phyloP scores from a whole-genome alignment of 1,140 invertebrate species.

The Trichonephila inaurata region DNA sequence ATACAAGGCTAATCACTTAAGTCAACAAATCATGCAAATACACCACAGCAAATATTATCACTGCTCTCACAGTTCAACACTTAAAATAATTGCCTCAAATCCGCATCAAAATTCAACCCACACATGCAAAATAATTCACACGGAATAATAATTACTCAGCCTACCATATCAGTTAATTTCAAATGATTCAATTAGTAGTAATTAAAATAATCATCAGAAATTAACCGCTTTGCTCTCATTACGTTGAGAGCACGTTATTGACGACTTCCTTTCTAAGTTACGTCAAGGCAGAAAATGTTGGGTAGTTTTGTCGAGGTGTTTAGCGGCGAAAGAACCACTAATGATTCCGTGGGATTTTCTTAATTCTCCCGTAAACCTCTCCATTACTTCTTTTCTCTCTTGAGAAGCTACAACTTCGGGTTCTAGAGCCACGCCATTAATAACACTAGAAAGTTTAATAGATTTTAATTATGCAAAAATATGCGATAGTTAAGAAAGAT shows the following conservation, averaged over 20 bases:
- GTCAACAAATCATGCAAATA: not conserved
- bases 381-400: not conserved
- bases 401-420: not conserved
- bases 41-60: not conserved
- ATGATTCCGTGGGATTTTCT: not conserved
- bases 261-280: not conserved
- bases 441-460: not conserved
- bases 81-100: not conserved
- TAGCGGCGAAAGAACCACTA: not conserved
- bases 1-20: not conserved
- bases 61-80: not conserved
- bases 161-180: conserved; percentile 34
- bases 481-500: not conserved
- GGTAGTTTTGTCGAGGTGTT: not conserved
- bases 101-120: not conserved
- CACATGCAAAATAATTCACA: not conserved
- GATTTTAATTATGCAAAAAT: conserved; percentile 19
- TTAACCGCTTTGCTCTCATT: conserved; percentile 9
- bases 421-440: not conserved
- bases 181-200: conserved; percentile 29
- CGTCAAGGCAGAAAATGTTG: not conserved
- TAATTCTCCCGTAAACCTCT: not conserved
- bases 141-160: not conserved
- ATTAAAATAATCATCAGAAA: conserved; percentile 36
- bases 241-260: not conserved